Evolutionary conservation across 2,888 invertebrate genomes (phyloP).

Genomic region (Rhingia campestris): DNA sequence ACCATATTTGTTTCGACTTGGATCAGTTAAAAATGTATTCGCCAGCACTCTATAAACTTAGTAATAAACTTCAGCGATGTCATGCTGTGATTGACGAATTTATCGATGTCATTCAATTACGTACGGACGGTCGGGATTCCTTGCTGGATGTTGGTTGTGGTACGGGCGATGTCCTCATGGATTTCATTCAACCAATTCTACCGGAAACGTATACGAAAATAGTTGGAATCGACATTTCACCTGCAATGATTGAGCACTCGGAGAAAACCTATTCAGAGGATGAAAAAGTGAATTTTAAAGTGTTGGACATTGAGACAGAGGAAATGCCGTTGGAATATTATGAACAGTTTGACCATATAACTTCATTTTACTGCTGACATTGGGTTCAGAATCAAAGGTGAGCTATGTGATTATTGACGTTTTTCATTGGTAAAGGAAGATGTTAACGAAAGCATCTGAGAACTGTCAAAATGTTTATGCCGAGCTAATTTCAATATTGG

Average conservation of each 20-base stretch:
- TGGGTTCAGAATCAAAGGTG: conserved; percentile 90
- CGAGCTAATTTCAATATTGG: not conserved
- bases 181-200: conserved; percentile 85
- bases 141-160: conserved; percentile 90
- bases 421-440: not conserved
- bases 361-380: conserved; percentile 91
- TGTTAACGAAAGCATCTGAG: no score
- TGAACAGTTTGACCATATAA: conserved; percentile 86
- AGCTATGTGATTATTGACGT: conserved; percentile 49
- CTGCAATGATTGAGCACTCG: conserved; percentile 88
- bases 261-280: conserved; percentile 83
- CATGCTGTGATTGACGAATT: conserved; percentile 88
- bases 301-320: conserved; percentile 84
- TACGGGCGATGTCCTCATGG: conserved; percentile 87
- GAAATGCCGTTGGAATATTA: conserved; percentile 83
- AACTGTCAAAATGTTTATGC: no score
- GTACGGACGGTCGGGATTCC: conserved; percentile 82
- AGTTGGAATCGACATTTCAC: conserved; percentile 88
- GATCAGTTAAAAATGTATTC: conserved; percentile 83
- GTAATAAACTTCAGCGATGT: conserved; percentile 87
- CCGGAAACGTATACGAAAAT: conserved; percentile 84
- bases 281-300: conserved; percentile 82
- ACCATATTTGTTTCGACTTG: no score
- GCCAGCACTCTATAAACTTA: conserved; percentile 87
- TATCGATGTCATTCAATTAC: conserved; percentile 85